A percentile compares a stretch with the other conserved stretches of the same genome.
Evolutionary conservation across 1,140 invertebrate species (phyloP).

Genomic region (Oncopodura yosiiana): DNA sequence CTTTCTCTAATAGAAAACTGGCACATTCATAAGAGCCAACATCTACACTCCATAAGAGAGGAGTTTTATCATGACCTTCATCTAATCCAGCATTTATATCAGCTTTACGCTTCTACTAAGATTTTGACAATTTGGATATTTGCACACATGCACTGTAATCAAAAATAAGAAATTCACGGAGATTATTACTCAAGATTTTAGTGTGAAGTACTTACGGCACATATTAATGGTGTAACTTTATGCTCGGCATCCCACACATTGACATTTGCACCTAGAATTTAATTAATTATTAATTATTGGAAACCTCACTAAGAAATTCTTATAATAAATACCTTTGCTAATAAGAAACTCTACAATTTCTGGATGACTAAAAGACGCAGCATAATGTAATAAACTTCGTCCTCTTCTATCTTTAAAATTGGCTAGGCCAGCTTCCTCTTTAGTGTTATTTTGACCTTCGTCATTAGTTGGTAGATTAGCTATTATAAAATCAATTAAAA

Average conservation of each 20-base stretch:
- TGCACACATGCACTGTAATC: conserved; percentile 11
- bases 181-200: no score
- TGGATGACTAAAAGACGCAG: conserved; percentile 22
- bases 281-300: background rate
- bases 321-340: conserved; percentile 24
- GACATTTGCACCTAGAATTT: conserved; percentile 47
- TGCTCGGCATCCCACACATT: conserved; percentile 48
- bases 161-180: no score
- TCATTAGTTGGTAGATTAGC: no score
- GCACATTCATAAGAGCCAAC: no score
- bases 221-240: conserved; percentile 29
- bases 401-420: conserved; percentile 13
- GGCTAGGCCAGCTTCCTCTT: no score
- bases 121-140: conserved; percentile 14
- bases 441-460: no score
- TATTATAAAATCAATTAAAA: no score
- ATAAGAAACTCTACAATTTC: conserved; percentile 32
- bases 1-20: no score
- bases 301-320: conserved; percentile 2
- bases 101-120: conserved; percentile 15
- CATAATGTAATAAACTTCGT: conserved; percentile 24
- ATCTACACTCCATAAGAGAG: no score
- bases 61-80: no score
- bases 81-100: conserved; percentile 13
- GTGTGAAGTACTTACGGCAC: no score